Percentiles rank a stretch among this genome's conserved stretches.
Conservation (phyloP, 2,113 vertebrate genomes). For the Siniperca knerii region DNA sequence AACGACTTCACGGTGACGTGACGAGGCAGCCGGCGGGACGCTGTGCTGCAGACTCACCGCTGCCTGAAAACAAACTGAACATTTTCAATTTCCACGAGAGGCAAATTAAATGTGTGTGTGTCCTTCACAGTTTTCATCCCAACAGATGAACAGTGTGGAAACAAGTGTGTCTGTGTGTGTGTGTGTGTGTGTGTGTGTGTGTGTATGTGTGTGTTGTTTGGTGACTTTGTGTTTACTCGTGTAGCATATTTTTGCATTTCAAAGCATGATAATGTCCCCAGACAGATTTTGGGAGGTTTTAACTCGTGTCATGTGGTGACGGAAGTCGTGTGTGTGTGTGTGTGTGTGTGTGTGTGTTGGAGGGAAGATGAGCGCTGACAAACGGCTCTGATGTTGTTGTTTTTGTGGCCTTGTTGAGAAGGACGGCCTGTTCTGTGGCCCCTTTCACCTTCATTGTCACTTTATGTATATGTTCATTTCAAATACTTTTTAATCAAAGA, state of each 20-base stretch:
- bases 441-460: slow-evolving; percentile 50
- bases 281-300: slow-evolving; percentile 34
- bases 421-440: slow-evolving; percentile 39
- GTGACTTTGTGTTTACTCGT: slow-evolving; percentile 24
- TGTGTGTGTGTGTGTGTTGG: slow-evolving; percentile 8
- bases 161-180: background rate
- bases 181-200: slow-evolving; percentile 20
- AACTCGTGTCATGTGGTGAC: background rate
- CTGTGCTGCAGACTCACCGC: background rate
- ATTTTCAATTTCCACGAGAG: background rate
- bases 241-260: slow-evolving; percentile 1
- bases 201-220: slow-evolving; percentile 29
- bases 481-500: slow-evolving; percentile 66
- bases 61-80: background rate
- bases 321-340: background rate
- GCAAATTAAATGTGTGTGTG: slow-evolving; percentile 7
- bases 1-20: background rate
- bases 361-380: slow-evolving; percentile 25
- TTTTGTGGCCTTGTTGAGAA: slow-evolving; percentile 78
- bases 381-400: slow-evolving; percentile 48
- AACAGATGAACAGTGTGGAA: background rate
- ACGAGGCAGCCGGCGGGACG: background rate
- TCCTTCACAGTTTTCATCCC: too few species aligned
- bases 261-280: slow-evolving; percentile 7
- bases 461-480: slow-evolving; percentile 59